phyloP scores from a whole-genome alignment of 2,888 invertebrate species.

The Pristionchus arcanus region DNA sequence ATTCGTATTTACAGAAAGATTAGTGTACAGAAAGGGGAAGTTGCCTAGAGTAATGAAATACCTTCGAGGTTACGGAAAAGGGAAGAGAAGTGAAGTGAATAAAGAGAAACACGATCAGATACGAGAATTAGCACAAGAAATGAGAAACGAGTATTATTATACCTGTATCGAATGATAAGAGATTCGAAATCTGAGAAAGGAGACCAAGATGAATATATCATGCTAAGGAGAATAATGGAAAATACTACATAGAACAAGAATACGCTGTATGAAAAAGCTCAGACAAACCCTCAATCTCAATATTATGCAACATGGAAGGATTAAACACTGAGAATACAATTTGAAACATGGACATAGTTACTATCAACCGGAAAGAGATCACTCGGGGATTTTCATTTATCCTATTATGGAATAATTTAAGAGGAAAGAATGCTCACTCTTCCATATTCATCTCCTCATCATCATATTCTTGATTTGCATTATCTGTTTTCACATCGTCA shows the following conservation, averaged over 20 bases:
- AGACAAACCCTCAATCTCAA: not conserved
- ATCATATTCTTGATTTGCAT: not conserved
- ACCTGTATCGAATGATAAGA: slow-evolving; percentile 41
- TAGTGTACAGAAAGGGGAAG: slow-evolving; percentile 29
- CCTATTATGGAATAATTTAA: not conserved
- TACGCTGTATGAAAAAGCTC: slow-evolving; percentile 6
- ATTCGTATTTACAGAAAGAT: slow-evolving; percentile 43
- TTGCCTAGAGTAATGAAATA: slow-evolving; percentile 25
- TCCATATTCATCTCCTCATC: slow-evolving; percentile 19
- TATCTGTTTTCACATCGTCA: slow-evolving; percentile 5
- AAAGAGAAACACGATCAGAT: not conserved
- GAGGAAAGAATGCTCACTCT: slow-evolving; percentile 5
- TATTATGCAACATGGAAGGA: slow-evolving; percentile 31
- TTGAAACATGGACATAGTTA: not conserved
- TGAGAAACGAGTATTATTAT: slow-evolving; percentile 1
- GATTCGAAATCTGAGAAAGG: slow-evolving; percentile 15
- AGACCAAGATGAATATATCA: slow-evolving; percentile 48
- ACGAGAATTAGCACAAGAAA: slow-evolving; percentile 41
- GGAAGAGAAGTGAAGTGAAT: slow-evolving; percentile 24
- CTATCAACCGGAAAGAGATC: not conserved
- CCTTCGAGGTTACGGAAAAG: slow-evolving; percentile 42
- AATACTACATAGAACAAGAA: not conserved
- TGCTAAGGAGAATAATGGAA: not conserved
- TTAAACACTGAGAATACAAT: not conserved
- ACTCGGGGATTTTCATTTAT: not conserved